phyloP scores from a whole-genome alignment of 1,140 invertebrate species.

The Theocolax elegans region DNA sequence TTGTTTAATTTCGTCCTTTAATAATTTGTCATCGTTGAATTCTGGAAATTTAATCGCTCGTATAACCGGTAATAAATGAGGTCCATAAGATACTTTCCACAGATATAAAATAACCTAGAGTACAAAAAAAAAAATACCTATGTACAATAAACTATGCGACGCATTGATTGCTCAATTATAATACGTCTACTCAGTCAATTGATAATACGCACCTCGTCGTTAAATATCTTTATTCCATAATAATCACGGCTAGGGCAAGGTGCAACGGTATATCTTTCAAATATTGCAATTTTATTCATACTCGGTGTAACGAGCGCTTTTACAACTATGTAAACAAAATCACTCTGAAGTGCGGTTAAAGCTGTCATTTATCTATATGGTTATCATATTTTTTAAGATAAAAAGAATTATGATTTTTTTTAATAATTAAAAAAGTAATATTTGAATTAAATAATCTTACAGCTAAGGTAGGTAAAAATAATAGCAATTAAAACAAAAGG shows the following conservation, averaged over 20 bases:
- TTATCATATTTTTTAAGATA: too few relatives aligned
- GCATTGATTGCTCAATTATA: too few relatives aligned
- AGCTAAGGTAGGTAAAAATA: too few relatives aligned
- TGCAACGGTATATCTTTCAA: slow-evolving; percentile 63
- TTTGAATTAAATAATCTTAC: neutral
- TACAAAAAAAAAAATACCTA: slow-evolving; percentile 3
- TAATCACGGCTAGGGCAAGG: slow-evolving; percentile 66
- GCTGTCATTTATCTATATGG: too few relatives aligned
- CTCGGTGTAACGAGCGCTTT: slow-evolving; percentile 6
- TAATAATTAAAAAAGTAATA: neutral
- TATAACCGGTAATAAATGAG: slow-evolving; percentile 56
- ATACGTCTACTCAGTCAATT: neutral
- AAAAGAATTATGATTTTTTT: neutral
- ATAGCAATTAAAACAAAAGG: neutral
- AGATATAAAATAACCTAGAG: slow-evolving; percentile 60
- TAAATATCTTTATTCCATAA: slow-evolving; percentile 57
- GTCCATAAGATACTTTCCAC: slow-evolving; percentile 65
- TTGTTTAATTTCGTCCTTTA: slow-evolving; percentile 56
- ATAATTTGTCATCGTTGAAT: slow-evolving; percentile 52
- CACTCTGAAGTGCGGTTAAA: slow-evolving; percentile 12
- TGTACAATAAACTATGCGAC: neutral
- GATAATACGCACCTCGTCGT: slow-evolving; percentile 47
- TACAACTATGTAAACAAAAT: slow-evolving; percentile 7
- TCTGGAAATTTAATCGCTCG: slow-evolving; percentile 49
- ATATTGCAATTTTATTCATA: slow-evolving; percentile 48